Conservation (phyloP, 2,113 vertebrate species). For the Siniperca chuatsi region DNA sequence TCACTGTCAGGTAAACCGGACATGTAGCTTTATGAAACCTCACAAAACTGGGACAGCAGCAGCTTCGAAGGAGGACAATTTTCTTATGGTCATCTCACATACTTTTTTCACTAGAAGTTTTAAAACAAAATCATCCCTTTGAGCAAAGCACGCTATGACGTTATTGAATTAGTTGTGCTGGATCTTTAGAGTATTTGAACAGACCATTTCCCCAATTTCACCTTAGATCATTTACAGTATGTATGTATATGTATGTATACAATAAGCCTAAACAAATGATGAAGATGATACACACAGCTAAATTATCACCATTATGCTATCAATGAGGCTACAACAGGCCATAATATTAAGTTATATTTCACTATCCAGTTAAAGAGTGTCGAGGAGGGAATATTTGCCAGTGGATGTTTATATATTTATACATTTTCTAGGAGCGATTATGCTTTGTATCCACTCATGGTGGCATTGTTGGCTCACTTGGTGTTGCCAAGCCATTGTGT, state of each 20-base stretch:
- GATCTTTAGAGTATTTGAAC: neutral
- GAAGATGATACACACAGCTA: too few species aligned
- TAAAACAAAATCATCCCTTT: conserved; percentile 17
- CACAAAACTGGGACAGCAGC: conserved; percentile 28
- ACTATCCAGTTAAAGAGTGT: neutral
- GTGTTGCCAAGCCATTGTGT: neutral
- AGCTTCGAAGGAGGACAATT: conserved; percentile 5
- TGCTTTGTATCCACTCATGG: too few species aligned
- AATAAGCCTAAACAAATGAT: too few species aligned
- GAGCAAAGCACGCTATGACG: neutral
- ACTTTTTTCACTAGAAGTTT: neutral
- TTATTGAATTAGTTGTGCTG: neutral
- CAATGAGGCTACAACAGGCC: neutral
- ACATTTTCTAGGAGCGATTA: neutral
- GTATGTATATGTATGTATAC: too few species aligned
- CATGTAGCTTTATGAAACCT: conserved; percentile 16
- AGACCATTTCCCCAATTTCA: neutral
- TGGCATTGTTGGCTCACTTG: neutral
- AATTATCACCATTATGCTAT: too few species aligned
- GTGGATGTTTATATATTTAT: neutral
- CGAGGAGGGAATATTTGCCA: neutral
- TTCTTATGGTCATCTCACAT: conserved; percentile 15
- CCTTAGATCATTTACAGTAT: neutral
- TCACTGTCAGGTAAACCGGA: conserved; percentile 28
- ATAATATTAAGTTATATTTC: neutral